phyloP scores from a whole-genome alignment of 2,888 invertebrate genomes.

The Monochamus alternatus region DNA sequence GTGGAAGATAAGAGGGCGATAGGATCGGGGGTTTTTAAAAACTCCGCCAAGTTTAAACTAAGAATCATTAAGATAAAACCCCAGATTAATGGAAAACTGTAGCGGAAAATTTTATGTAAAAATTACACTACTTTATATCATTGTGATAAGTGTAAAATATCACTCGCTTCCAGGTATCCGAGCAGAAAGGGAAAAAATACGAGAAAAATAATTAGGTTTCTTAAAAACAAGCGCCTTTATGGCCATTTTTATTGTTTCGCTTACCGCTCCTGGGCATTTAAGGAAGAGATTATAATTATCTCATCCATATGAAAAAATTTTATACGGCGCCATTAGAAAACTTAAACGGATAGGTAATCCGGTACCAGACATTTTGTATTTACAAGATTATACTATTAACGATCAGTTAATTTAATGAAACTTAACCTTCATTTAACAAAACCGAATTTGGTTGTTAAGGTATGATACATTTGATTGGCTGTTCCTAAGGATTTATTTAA shows the following conservation, averaged over 20 bases:
- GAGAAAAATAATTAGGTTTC: conserved; percentile 68
- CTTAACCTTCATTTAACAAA: too few species aligned
- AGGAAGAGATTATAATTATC: conserved; percentile 14
- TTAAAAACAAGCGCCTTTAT: conserved; percentile 53
- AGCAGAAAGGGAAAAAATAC: conserved; percentile 58
- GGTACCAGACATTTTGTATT: not conserved
- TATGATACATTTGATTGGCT: too few species aligned
- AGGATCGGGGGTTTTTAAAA: conserved; percentile 66
- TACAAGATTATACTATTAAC: too few species aligned
- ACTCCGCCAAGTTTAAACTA: conserved; percentile 69
- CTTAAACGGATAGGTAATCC: not conserved
- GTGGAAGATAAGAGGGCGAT: conserved; percentile 61
- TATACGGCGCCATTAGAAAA: not conserved
- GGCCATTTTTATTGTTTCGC: conserved; percentile 36
- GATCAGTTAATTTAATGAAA: too few species aligned
- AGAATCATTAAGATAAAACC: conserved; percentile 72
- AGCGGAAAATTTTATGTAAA: conserved; percentile 72
- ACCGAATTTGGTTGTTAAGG: too few species aligned
- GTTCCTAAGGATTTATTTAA: too few species aligned
- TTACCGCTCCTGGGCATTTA: conserved; percentile 22
- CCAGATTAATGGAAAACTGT: conserved; percentile 71
- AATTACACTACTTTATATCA: conserved; percentile 71
- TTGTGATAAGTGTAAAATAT: conserved; percentile 71
- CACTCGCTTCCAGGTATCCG: conserved; percentile 68
- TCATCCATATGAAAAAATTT: conserved; percentile 4